Conservation (phyloP, 2,888 invertebrate genomes). For the Hyppa rectilinea region DNA sequence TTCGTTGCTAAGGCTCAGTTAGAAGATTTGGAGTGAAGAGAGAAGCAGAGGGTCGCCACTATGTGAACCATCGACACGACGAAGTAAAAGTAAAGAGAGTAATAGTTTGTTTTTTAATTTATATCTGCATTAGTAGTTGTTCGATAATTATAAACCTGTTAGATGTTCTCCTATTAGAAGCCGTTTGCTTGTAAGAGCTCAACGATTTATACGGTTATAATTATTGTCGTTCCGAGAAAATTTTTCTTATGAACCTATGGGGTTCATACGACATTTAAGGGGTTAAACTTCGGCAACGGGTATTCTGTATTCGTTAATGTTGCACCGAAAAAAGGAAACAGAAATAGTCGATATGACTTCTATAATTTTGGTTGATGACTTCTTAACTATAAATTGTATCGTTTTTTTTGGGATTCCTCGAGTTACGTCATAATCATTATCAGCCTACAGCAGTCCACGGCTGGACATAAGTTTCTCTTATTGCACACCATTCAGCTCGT, state of each 20-base stretch:
- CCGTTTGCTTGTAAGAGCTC: too few species aligned
- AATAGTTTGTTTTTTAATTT: too few species aligned
- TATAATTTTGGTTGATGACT: not conserved
- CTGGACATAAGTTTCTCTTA: too few species aligned
- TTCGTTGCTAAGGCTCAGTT: slow-evolving; percentile 5
- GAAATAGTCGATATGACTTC: not conserved
- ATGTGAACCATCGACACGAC: not conserved
- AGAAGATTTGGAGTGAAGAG: not conserved
- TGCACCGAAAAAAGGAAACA: not conserved
- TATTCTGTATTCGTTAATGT: not conserved
- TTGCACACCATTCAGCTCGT: too few species aligned
- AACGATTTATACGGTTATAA: too few species aligned
- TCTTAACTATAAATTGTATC: not conserved
- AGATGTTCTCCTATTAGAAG: too few species aligned
- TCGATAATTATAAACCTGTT: not conserved
- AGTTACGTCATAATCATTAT: too few species aligned
- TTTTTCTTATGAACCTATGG: too few species aligned
- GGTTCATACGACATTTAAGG: too few species aligned
- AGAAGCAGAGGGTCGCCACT: not conserved
- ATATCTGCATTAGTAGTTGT: not conserved
- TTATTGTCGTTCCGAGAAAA: too few species aligned
- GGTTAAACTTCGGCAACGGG: not conserved
- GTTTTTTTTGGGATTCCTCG: slow-evolving; percentile 23
- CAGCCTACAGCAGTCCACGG: too few species aligned
- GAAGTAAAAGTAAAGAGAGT: too few species aligned